These are phyloP conservation scores for Colaptes auratus DNA, from an alignment of 2,113 vertebrate genomes.

Conservation along the genomic window DNA sequence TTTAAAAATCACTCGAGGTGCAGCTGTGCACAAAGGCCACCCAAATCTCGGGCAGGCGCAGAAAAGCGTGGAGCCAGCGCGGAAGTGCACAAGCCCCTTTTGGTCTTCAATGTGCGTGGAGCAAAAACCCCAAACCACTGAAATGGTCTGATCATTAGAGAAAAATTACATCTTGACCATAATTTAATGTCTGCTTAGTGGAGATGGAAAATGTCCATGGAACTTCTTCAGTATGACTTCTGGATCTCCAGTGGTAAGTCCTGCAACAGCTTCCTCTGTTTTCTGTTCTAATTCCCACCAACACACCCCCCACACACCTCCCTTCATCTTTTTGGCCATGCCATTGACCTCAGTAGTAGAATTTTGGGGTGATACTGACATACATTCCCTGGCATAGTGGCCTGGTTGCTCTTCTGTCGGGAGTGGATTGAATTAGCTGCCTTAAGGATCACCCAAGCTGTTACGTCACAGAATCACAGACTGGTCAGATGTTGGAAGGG, in stretches of 20 bases:
- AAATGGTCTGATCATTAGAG: not conserved
- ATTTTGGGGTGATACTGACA: not conserved
- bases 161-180: not conserved
- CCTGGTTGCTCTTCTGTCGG: not conserved
- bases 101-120: not conserved
- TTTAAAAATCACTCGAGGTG: not conserved
- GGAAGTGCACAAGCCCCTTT: not conserved
- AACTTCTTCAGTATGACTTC: not conserved
- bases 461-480: not conserved
- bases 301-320: too few relatives aligned
- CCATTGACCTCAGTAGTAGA: not conserved
- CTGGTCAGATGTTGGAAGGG: too few relatives aligned
- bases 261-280: not conserved
- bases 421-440: not conserved
- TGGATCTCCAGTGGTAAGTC: not conserved
- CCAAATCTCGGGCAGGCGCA: not conserved
- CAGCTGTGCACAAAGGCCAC: not conserved
- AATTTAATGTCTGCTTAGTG: not conserved
- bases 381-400: not conserved
- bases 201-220: not conserved
- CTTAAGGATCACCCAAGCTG: not conserved
- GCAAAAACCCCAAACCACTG: not conserved
- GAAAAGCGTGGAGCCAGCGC: not conserved
- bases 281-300: not conserved
- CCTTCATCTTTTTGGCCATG: not conserved